Conservation (phyloP, 2,797 vertebrate species). For the Glyptemys insculpta region DNA sequence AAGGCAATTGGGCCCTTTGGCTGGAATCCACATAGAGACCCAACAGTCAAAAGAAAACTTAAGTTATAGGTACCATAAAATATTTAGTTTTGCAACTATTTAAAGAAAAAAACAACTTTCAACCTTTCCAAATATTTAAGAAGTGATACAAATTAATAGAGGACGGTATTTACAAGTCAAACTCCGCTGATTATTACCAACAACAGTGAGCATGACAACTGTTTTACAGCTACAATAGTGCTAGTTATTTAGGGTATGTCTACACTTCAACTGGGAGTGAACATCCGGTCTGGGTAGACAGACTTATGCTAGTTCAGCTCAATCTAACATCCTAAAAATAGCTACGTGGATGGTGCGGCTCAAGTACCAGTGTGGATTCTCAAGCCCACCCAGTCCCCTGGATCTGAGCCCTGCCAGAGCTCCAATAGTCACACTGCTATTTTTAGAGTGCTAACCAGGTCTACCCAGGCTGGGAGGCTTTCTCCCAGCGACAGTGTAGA, state of each 20-base stretch:
- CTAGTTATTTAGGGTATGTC: not conserved
- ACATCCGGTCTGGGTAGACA: not conserved
- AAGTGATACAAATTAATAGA: not conserved
- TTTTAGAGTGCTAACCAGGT: not conserved
- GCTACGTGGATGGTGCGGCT: rapidly evolving
- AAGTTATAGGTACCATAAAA: not conserved
- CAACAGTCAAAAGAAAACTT: not conserved
- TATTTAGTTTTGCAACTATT: not conserved
- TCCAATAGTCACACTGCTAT: not conserved
- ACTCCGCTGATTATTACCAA: not conserved
- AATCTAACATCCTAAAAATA: not conserved
- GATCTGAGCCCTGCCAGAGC: not conserved
- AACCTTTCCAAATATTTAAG: not conserved
- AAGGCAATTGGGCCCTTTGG: not conserved
- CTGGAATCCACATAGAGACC: not conserved
- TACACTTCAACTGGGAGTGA: not conserved
- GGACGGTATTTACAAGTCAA: not conserved
- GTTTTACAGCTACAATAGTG: rapidly evolving
- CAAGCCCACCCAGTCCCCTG: not conserved
- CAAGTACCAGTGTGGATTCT: not conserved
- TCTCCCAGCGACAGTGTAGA: not conserved
- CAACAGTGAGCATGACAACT: not conserved
- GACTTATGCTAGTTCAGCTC: too few species aligned
- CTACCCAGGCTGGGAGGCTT: not conserved
- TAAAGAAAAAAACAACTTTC: not conserved